Evolutionary conservation across 2,113 vertebrate species (phyloP).

Genomic region (Solea solea): DNA sequence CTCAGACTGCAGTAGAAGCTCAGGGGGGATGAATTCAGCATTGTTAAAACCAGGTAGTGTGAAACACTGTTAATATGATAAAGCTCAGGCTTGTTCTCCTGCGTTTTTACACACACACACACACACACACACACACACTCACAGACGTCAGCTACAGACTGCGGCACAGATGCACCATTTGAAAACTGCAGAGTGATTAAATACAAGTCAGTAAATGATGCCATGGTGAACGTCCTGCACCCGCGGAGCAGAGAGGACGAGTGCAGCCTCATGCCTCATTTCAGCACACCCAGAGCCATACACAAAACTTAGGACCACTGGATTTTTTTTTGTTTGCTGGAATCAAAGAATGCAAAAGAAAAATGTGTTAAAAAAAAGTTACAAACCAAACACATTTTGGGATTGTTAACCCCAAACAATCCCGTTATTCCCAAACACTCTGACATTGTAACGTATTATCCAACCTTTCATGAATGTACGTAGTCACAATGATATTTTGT

Average conservation of each 20-base stretch:
- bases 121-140: neutral
- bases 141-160: constrained; percentile 39
- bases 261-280: no score
- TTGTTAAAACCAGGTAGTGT: constrained; percentile 41
- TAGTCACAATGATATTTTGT: no score
- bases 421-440: no score
- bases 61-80: constrained; percentile 42
- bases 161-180: constrained; percentile 51
- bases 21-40: constrained; percentile 7
- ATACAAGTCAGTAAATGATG: constrained; percentile 67
- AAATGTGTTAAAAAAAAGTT: no score
- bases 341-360: no score
- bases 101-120: constrained; percentile 7
- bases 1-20: constrained; percentile 17
- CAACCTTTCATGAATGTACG: no score
- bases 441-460: no score
- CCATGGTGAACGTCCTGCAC: constrained; percentile 35
- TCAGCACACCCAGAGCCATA: no score
- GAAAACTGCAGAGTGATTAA: constrained; percentile 72
- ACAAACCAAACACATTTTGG: no score
- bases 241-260: constrained; percentile 2
- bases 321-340: no score
- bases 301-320: no score
- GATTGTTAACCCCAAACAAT: no score
- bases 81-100: constrained; percentile 8